Conservation (phyloP, 2,113 vertebrate genomes). For the Oncorhynchus masou region DNA sequence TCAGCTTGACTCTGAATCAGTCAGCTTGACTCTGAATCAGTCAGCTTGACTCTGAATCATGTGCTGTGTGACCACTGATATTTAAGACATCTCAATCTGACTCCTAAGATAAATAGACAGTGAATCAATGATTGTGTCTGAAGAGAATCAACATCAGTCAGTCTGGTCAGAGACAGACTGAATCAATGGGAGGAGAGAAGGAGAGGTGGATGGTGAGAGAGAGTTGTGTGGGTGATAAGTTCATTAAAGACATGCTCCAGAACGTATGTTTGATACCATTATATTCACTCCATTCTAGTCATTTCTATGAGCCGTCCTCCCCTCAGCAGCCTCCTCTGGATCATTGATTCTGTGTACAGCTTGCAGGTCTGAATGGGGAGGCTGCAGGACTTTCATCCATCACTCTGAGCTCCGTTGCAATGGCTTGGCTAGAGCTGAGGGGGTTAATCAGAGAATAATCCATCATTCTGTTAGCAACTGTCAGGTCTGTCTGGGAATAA, state of each 20-base stretch:
- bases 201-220: neutral
- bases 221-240: neutral
- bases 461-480: constrained; percentile 62
- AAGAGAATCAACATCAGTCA: too few relatives aligned
- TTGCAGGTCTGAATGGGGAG: neutral
- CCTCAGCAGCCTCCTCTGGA: too few relatives aligned
- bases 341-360: too few relatives aligned
- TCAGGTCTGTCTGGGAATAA: constrained; percentile 49
- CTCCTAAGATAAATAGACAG: neutral
- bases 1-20: too few relatives aligned
- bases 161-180: neutral
- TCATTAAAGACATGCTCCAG: too few relatives aligned
- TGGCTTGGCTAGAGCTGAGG: constrained; percentile 13
- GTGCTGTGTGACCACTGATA: neutral
- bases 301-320: too few relatives aligned
- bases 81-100: neutral
- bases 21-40: too few relatives aligned
- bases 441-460: constrained; percentile 55
- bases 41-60: too few relatives aligned
- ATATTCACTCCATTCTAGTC: too few relatives aligned
- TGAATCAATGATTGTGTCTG: too few relatives aligned
- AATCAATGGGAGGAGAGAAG: constrained; percentile 17
- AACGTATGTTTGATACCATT: too few relatives aligned
- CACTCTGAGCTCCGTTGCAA: neutral
- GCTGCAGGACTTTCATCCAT: neutral